Evolutionary conservation across 2,888 invertebrate species (phyloP).

Genomic region (Salticus scenicus): DNA sequence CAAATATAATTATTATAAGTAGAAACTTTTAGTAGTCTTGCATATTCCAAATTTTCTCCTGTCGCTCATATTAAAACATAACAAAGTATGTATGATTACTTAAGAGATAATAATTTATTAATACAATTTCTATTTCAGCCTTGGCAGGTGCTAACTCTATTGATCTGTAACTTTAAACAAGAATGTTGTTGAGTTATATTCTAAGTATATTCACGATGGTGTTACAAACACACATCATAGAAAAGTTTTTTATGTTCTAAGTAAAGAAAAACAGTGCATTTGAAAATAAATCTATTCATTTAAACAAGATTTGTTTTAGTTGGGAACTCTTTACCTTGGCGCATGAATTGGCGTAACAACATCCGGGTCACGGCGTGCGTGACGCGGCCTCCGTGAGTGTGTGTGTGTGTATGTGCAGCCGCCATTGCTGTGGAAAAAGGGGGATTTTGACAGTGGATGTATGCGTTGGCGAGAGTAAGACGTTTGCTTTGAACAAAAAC

Average conservation of each 20-base stretch:
- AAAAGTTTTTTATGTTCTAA: not conserved
- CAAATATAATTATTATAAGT: too few relatives aligned
- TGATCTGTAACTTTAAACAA: conserved; percentile 48
- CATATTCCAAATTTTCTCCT: too few relatives aligned
- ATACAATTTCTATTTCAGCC: conserved; percentile 52
- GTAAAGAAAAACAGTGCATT: not conserved
- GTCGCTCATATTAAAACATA: conserved; percentile 6
- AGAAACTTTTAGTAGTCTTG: too few relatives aligned
- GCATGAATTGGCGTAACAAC: conserved; percentile 43
- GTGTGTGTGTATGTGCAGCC: conserved; percentile 29
- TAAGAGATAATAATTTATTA: conserved; percentile 58
- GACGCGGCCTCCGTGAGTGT: conserved; percentile 37
- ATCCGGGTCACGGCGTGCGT: conserved; percentile 64
- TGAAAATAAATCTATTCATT: not conserved
- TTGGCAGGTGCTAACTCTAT: conserved; percentile 60
- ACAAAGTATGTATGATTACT: conserved; percentile 4
- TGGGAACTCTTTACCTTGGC: conserved; percentile 45
- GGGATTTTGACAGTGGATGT: conserved; percentile 34
- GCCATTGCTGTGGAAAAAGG: conserved; percentile 59
- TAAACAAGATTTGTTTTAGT: not conserved
- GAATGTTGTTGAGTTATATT: not conserved
- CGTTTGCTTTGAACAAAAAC: conserved; percentile 15
- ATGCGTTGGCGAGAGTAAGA: not conserved
- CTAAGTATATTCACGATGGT: not conserved
- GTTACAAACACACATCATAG: not conserved